phyloP scores from a whole-genome alignment of 1,140 invertebrate species.

The Drosophila orena region DNA sequence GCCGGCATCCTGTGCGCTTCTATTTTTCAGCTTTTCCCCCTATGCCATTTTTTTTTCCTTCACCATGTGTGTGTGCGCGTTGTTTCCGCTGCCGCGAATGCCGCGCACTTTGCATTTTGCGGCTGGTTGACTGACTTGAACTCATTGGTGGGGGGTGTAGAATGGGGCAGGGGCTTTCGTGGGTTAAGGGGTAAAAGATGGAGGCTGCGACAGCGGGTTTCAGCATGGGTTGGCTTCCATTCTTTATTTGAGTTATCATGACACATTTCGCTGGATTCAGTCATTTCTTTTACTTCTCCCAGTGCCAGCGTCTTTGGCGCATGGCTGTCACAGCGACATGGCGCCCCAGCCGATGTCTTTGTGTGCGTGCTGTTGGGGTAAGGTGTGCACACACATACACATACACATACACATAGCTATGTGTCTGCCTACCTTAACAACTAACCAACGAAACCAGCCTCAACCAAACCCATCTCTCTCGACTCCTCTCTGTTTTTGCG shows the following conservation, averaged over 20 bases:
- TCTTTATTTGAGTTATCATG: slow-evolving; percentile 84
- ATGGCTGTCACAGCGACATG: slow-evolving; percentile 76
- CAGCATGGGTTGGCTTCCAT: slow-evolving; percentile 59
- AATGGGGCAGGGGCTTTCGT: not conserved
- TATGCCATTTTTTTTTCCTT: slow-evolving; percentile 1
- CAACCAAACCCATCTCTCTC: slow-evolving; percentile 14
- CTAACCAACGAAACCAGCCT: slow-evolving; percentile 33
- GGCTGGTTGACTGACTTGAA: slow-evolving; percentile 72
- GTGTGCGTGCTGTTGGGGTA: slow-evolving; percentile 10
- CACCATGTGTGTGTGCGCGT: slow-evolving; percentile 56
- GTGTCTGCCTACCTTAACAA: slow-evolving; percentile 62
- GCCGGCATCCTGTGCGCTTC: slow-evolving; percentile 29
- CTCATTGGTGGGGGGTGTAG: slow-evolving; percentile 3
- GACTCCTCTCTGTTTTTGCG: slow-evolving; percentile 64
- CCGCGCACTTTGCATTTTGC: slow-evolving; percentile 76
- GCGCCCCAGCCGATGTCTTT: slow-evolving; percentile 53
- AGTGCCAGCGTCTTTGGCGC: slow-evolving; percentile 67
- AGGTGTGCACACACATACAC: not conserved
- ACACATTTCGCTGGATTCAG: slow-evolving; percentile 82
- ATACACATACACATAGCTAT: not conserved
- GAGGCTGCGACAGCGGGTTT: slow-evolving; percentile 48
- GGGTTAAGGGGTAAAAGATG: slow-evolving; percentile 2
- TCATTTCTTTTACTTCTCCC: slow-evolving; percentile 68
- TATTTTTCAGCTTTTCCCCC: slow-evolving; percentile 1
- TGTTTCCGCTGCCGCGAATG: slow-evolving; percentile 56